Evolutionary conservation across 2,113 vertebrate species (phyloP), one percentile per base, ranked within the genome.

Genomic region (Hemiscyllium ocellatum): DNA sequence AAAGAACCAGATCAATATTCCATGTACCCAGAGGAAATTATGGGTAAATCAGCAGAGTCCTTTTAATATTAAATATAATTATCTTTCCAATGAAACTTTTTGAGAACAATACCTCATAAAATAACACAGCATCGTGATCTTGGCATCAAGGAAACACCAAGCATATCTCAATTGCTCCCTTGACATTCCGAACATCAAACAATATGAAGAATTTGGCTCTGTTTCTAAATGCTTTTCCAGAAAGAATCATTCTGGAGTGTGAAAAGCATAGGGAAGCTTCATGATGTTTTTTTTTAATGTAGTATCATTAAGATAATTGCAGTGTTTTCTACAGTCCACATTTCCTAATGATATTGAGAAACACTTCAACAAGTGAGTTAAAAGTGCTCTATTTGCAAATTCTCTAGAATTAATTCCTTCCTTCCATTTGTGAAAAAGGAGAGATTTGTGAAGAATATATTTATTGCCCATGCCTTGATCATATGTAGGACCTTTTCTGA

Each of bases 51-150:
- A 37, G 13, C 17, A 66, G 56, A 93, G 90, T n/a, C 56, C 61
- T 94, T 66, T 66, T 94, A 68, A 94, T 94, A 94, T 42, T 94
- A 65, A 68, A 42, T 94, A 12, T 37, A 93, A 93, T 89, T 89
- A 89, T 68, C 66, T 94, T 94, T 68, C 65, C 90, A 94, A 94
- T 68, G 61, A n/a, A 42, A 94, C 65, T 42, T 90, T 19, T 66
- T 37, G 90, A 22, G 65, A 42, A n/a, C n/a, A n/a, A 68, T 93
- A 68, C 2, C n/a, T 68, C 90, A 22, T 61, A 22, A 93, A 93
- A 93, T 65, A 87, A 87, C 6, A 87, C 42, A 89, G 50, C 24
- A 87, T 29, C 4, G 56, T 89, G 50, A 52, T 89, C 86, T 37
- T 17, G 1, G 33, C 33, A 37, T n/a, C 26, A 29, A 8, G n/a